Evolutionary conservation across 2,888 invertebrate genomes (phyloP), one percentile per base, ranked within the genome.

Genomic region (Dynastes maya): DNA sequence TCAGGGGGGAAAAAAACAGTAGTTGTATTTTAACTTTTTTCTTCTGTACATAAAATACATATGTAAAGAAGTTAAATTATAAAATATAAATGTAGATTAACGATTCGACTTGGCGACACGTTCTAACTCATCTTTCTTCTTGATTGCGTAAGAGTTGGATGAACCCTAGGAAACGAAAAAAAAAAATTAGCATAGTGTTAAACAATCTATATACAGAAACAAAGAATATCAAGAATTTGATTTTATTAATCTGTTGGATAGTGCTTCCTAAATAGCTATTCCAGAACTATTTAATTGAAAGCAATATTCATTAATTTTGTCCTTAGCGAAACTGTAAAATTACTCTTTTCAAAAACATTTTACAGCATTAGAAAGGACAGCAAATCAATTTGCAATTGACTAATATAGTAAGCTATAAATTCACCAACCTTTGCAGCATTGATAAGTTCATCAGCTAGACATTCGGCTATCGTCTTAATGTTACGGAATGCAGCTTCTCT

Each of bases 61-160:
- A 79, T 79, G 79, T 74, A 79, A 71, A 67, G 74, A 82, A 82
- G 81, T 49, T 81, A 61, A 78, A 58, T 68, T 78, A 80, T 70
- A 83, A 82, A 80, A 82, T 79, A 83, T 82, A 84, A 45, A 58
- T 58, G 22, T 45, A 75, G 81, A 85, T 88, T 99, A 99, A 96
- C 99, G 97, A 94, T 99, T 99, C 90, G 98, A 99, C 91, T 99
- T 99, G 89, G 99, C 99, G 85, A 99, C 99, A 93, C 99, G 97
- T 91, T 99, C 99, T 90, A 99, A 92, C 92, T 99, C 99, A 90
- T 99, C 99, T 91, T 99, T 99, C 94, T 99, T 99, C 93, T 99
- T 99, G 91, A 99, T 99, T 85, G 99, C 99, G 88, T 99, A 99
- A 55, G 98, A 98, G 92, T 99, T 99, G 81, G 99, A 99, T 82